Percentiles rank a stretch among this genome's conserved stretches.
Conservation (phyloP, 64 coral and sea anemone genomes). For the Exaiptasia diaphana region DNA sequence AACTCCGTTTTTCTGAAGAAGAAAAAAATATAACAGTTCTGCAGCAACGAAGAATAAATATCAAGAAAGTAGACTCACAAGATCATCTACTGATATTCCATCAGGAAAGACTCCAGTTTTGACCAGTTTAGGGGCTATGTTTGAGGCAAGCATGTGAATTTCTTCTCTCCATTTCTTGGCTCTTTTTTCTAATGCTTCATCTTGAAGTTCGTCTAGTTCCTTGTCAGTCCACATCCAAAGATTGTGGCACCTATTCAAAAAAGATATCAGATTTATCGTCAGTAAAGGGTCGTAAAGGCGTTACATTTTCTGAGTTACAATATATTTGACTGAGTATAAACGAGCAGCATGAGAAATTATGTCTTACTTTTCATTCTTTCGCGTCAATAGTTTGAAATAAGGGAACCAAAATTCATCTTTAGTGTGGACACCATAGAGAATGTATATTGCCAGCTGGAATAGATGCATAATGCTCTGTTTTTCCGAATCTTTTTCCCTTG, state of each 20-base stretch:
- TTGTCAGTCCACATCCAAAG: conserved; percentile 55
- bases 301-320: no score
- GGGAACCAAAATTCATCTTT: conserved; percentile 40
- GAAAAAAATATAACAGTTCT: background rate
- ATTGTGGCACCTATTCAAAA: conserved; percentile 4
- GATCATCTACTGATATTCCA: background rate
- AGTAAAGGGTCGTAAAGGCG: no score
- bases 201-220: conserved; percentile 34
- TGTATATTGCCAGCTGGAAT: conserved; percentile 32
- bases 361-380: background rate
- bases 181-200: conserved; percentile 29
- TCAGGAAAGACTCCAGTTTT: conserved; percentile 12
- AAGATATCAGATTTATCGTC: background rate
- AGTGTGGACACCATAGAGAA: conserved; percentile 46
- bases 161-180: conserved; percentile 26
- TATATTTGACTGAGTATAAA: no score
- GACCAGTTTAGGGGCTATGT: conserved; percentile 46
- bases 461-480: conserved; percentile 1
- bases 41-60: no score
- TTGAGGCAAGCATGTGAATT: conserved; percentile 21
- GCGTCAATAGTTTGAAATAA: conserved; percentile 41
- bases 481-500: conserved; percentile 1
- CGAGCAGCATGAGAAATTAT: no score
- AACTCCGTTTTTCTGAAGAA: conserved; percentile 26
- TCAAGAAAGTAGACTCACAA: background rate